A percentile compares a stretch with the other conserved stretches of the same genome.
Conservation (phyloP, 2,113 vertebrate genomes). For the Pithys albifrons region DNA sequence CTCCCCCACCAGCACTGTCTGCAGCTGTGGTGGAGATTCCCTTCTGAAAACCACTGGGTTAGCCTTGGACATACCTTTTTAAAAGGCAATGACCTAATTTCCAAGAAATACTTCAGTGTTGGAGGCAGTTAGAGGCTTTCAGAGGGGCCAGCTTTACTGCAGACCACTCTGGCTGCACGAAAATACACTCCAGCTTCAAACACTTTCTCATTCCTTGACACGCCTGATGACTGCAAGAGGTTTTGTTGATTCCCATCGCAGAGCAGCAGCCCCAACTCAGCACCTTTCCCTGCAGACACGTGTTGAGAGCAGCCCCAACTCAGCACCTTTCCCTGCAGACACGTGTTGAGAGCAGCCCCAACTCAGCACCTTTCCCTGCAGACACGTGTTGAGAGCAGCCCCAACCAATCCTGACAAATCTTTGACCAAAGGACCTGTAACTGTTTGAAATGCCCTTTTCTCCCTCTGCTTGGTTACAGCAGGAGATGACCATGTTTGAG, state of each 20-base stretch:
- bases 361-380: background rate
- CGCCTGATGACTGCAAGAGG: too few relatives aligned
- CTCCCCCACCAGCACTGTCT: background rate
- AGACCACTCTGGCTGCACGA: background rate
- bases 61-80: background rate
- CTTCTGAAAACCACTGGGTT: background rate
- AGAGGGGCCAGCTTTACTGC: background rate
- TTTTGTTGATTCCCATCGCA: fast-evolving
- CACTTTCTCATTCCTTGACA: background rate
- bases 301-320: background rate
- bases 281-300: fast-evolving
- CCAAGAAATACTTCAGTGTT: background rate
- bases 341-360: background rate
- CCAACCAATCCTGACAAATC: background rate
- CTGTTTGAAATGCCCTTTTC: background rate
- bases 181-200: background rate
- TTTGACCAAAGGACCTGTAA: background rate
- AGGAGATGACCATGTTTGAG: background rate
- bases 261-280: background rate
- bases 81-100: background rate
- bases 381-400: background rate
- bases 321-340: background rate
- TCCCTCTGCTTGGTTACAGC: background rate
- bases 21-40: background rate
- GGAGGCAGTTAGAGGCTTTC: background rate